phyloP scores from a whole-genome alignment of 2,888 invertebrate species.

The Pristionchus maxplancki region DNA sequence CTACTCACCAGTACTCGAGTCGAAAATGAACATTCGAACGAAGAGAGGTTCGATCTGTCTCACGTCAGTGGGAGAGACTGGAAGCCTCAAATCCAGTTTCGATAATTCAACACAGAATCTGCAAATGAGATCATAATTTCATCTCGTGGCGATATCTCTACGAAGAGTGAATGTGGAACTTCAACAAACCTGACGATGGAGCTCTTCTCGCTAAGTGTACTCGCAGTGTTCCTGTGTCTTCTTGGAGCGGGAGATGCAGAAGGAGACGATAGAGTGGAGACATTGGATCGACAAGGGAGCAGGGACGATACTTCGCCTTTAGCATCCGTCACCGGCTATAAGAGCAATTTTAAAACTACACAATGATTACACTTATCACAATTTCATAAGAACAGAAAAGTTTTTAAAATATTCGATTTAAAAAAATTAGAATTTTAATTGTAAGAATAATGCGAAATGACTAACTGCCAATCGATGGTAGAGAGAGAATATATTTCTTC shows the following conservation, averaged over 20 bases:
- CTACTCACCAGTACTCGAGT: conserved; percentile 84
- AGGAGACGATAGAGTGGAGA: neutral
- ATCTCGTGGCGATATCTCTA: too few species aligned
- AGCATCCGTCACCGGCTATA: conserved; percentile 47
- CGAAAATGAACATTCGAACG: conserved; percentile 90
- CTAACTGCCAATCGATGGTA: conserved; percentile 63
- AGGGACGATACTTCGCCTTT: conserved; percentile 27
- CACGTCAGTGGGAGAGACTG: conserved; percentile 49
- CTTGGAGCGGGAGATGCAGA: conserved; percentile 16
- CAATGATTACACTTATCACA: neutral
- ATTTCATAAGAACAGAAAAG: too few species aligned
- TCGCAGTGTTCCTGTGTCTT: neutral
- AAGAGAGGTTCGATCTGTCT: conserved; percentile 91
- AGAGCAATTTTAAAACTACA: neutral
- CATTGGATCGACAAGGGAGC: neutral
- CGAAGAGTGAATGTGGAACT: too few species aligned
- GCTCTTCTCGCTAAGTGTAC: neutral
- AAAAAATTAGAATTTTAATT: too few species aligned
- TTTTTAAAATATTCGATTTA: too few species aligned
- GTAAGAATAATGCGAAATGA: neutral
- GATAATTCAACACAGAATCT: conserved; percentile 53
- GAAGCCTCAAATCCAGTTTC: conserved; percentile 52
- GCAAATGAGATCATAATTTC: neutral
- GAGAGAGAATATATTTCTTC: conserved; percentile 73
- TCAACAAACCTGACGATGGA: neutral